A percentile compares a stretch with the other conserved stretches of the same genome.
Conservation (phyloP, 1,140 invertebrate species). For the Helicoverpa zea region DNA sequence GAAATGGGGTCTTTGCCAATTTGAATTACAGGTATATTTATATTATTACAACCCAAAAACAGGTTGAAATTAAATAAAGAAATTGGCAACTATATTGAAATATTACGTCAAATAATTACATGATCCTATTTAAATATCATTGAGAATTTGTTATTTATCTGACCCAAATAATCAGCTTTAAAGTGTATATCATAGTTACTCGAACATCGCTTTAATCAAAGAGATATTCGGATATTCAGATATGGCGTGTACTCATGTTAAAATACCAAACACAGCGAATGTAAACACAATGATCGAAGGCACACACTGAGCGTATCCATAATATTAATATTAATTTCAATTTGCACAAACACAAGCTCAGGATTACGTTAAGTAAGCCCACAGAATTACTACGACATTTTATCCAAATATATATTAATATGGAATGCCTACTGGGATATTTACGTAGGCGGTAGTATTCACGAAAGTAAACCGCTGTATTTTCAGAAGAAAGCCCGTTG, state of each 20-base stretch:
- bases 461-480: neutral
- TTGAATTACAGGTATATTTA: too few species aligned
- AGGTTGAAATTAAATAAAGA: too few species aligned
- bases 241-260: constrained; percentile 6
- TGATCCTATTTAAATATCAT: too few species aligned
- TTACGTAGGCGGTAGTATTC: neutral
- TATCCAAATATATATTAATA: constrained; percentile 21
- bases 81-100: too few species aligned
- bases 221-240: constrained; percentile 24
- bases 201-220: constrained; percentile 25
- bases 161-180: neutral
- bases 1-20: too few species aligned
- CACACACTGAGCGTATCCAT: constrained; percentile 18
- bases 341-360: constrained; percentile 39
- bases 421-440: constrained; percentile 1
- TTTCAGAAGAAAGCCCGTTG: constrained; percentile 8
- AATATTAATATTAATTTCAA: constrained; percentile 43
- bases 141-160: too few species aligned
- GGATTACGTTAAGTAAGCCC: constrained; percentile 32
- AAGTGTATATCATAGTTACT: neutral
- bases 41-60: too few species aligned
- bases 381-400: constrained; percentile 19
- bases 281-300: constrained; percentile 34
- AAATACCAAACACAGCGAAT: constrained; percentile 34
- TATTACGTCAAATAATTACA: too few species aligned